Evolutionary conservation across 2,888 invertebrate genomes (phyloP).

Genomic region (Pyrocoelia pectoralis): DNA sequence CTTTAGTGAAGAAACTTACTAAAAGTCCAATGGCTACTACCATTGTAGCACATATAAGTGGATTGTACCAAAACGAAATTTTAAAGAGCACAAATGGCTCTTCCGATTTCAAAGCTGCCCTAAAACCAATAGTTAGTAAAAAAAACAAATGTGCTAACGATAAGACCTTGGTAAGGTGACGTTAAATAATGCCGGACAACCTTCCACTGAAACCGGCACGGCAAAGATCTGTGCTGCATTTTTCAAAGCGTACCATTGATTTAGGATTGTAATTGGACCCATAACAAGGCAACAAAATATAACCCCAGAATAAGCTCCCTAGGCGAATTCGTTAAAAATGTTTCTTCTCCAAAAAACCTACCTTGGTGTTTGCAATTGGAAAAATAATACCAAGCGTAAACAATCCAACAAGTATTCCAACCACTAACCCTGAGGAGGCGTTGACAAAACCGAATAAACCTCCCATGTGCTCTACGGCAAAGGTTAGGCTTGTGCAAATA

Average conservation of each 20-base stretch:
- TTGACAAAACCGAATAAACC: slow-evolving; percentile 68
- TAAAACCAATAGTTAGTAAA: too few relatives aligned
- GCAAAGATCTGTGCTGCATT: not conserved
- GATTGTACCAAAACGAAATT: too few relatives aligned
- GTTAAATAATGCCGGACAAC: not conserved
- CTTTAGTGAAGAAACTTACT: too few relatives aligned
- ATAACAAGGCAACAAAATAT: not conserved
- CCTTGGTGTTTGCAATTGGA: slow-evolving; percentile 69
- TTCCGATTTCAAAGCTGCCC: too few relatives aligned
- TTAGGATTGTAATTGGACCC: not conserved
- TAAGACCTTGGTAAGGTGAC: not conserved
- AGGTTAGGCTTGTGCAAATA: slow-evolving; percentile 76
- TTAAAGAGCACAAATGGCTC: too few relatives aligned
- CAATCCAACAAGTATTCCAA: slow-evolving; percentile 72
- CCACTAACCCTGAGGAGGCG: slow-evolving; percentile 55
- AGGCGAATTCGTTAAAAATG: too few relatives aligned
- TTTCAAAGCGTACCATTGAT: not conserved
- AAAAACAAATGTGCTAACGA: not conserved
- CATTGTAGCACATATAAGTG: too few relatives aligned
- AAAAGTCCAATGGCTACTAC: too few relatives aligned
- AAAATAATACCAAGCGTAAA: slow-evolving; percentile 74
- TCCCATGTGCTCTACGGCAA: slow-evolving; percentile 69
- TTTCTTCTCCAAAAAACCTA: slow-evolving; percentile 47
- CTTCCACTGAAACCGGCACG: not conserved
- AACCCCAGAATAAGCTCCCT: not conserved